A percentile compares a stretch with the other conserved stretches of the same genome.
Evolutionary conservation across 2,888 invertebrate species (phyloP).

Genomic region (Mesorhabditis spiculigera): DNA sequence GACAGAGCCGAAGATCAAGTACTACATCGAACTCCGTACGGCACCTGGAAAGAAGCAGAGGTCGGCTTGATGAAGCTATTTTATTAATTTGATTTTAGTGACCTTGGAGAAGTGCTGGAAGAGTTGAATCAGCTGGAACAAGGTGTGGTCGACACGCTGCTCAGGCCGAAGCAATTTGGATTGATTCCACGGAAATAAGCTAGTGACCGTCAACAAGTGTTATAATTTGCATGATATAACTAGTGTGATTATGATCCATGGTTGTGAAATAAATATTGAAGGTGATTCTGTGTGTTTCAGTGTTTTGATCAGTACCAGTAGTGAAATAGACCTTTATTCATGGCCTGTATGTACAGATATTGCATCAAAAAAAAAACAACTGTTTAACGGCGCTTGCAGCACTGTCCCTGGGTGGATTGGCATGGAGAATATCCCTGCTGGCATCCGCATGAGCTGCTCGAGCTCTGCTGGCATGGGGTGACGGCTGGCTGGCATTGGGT

Average conservation of each 20-base stretch:
- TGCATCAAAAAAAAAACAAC: no score
- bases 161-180: conserved; percentile 48
- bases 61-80: conserved; percentile 11
- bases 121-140: conserved; percentile 47
- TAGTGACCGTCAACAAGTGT: no score
- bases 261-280: no score
- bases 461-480: background rate
- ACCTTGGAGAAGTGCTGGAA: conserved; percentile 39
- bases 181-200: conserved; percentile 41
- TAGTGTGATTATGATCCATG: no score
- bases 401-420: background rate
- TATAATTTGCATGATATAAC: no score
- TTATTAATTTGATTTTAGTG: conserved; percentile 26
- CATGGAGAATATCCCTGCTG: conserved; percentile 3
- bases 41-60: conserved; percentile 49
- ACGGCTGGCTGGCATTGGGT: conserved; percentile 8
- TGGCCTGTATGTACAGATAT: no score
- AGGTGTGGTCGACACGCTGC: conserved; percentile 47
- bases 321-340: no score
- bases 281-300: no score
- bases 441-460: background rate
- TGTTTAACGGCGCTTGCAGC: conserved; percentile 6
- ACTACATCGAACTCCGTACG: conserved; percentile 79
- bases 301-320: no score
- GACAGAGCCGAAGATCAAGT: conserved; percentile 98